These are phyloP conservation scores for Lophochroa leadbeateri DNA, from an alignment of 2,113 vertebrate species.

Conservation along the genomic window DNA sequence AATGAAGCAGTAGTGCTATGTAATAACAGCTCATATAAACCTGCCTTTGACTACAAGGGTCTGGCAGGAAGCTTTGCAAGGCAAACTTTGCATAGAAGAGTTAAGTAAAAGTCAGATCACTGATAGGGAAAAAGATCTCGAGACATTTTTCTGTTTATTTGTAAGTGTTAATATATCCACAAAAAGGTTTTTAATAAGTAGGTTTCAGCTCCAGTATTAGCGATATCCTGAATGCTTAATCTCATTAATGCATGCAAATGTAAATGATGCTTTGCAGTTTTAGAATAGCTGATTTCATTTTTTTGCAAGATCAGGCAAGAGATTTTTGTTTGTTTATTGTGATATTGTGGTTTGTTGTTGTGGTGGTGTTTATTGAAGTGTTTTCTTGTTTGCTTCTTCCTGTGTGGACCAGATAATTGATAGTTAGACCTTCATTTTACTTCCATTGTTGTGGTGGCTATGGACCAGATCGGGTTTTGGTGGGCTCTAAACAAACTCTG, in stretches of 20 bases:
- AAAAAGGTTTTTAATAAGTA: background rate
- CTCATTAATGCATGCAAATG: background rate
- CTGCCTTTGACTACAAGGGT: background rate
- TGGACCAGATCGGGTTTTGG: background rate
- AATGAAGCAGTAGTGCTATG: background rate
- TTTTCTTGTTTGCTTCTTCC: background rate
- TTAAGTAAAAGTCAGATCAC: background rate
- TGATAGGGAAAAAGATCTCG: background rate
- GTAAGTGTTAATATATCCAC: background rate
- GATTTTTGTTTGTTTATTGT: background rate
- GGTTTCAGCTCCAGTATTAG: background rate
- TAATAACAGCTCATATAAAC: background rate
- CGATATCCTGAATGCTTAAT: background rate
- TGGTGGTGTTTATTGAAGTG: background rate
- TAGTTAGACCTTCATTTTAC: background rate
- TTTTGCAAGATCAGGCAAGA: background rate
- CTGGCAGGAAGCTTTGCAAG: background rate
- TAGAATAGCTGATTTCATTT: background rate
- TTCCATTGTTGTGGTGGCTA: background rate
- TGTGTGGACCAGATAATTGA: background rate
- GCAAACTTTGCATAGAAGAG: background rate
- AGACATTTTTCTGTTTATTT: background rate
- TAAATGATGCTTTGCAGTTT: background rate
- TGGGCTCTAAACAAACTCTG: background rate
- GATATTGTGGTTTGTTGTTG: background rate